Base-by-base conservation (phyloP, 2,888 invertebrate genomes). In the Amphipoea oculea region DNA sequence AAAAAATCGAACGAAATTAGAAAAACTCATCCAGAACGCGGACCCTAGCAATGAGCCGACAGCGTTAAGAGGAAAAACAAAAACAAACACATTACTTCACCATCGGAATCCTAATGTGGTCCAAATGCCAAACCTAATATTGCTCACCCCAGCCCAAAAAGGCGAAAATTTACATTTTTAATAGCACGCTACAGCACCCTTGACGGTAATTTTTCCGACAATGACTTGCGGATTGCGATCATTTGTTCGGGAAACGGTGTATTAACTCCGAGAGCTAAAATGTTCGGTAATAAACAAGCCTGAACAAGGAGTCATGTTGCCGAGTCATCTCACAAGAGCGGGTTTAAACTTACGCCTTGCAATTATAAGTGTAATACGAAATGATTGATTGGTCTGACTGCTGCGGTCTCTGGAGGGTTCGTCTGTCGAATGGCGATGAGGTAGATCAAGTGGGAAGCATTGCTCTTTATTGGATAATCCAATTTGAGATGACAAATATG, bases 151-250 rank as follows among this genome's bases (percentile, higher is more conserved):
- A 12, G n/a, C 14, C 65, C 54, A 45, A 73, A 71, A 71, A 67
- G 23, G 51, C 42, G 62, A 78, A 87, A 79, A 86, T 84, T 85
- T 83, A 73, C 81, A 86, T 66, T 80, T 86, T 80, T 85, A 87
- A 87, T 87, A 87, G 70, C 69, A 79, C 79, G 70, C 75, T 62
- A 81, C 66, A 73, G 29, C 83, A 80, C 78, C 83, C 86, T 78
- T 79, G 86, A n/a, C 68, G 66, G 91, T 93, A 93, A 93, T 95
- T 94, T 94, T 94, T 93, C 91, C 86, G 45, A 89, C 90, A 92
- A 92, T 95, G 95, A 95, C 95, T 95, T 93, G 95, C 95, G 87
- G 87, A 91, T 90, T 88, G 85, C 83, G 88, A 86, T 91, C 90
- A 92, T 94, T 95, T 94, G 94, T 94, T 94, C 91, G 89, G 92